Base-by-base conservation (phyloP, 2,797 vertebrate species). In the Cheracebus regulus region DNA sequence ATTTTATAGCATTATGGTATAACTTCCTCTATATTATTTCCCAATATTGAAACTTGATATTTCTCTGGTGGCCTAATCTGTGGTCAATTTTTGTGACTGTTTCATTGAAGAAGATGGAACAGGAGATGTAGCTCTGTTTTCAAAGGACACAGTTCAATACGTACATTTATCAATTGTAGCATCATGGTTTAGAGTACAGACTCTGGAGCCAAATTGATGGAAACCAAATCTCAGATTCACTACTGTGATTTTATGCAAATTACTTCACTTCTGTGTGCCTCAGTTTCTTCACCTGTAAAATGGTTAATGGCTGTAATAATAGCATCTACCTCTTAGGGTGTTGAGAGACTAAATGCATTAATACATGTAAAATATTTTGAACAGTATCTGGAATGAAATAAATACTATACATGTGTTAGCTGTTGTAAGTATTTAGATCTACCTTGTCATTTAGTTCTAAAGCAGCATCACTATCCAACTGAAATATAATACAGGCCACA, bases 281-380 rank as follows among this genome's bases (percentile, higher is more conserved):
- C 58, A 50, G n/a, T 90, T 86, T 95, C n/a, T 36, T 90, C 76
- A 61, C 58, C 46, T 90, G 28, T 73, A 90, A 95, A 93, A 64
- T 46, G 48, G 4, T 33, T 67, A 9, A n/a, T n/a, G 33, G 61
- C 39, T 96, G 5, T 82, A 82, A 81, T 81, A 61, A 67, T 48
- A 93, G 36, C 58, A 48, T 92, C 73, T 36, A 58, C 64, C 55
- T 79, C 39, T 39, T 67, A 5, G 9, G 7, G 24, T 22, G 14
- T 50, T 64, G 58, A 14, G 22, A 75, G 26, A 83, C 82, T 78
- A 79, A 78, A n/a, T 83, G 36, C 9, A 24, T 79, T 64, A 44
- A 26, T 61, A 28, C 57, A 22, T 8, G 8, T 9, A 84, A 80
- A 95, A 44, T 39, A 76, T 58, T 90, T 81, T 92, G 36, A 88